Evolutionary conservation across 2,888 invertebrate genomes (phyloP), one percentile per base, ranked within the genome.

Genomic region (Diarsia rubi): DNA sequence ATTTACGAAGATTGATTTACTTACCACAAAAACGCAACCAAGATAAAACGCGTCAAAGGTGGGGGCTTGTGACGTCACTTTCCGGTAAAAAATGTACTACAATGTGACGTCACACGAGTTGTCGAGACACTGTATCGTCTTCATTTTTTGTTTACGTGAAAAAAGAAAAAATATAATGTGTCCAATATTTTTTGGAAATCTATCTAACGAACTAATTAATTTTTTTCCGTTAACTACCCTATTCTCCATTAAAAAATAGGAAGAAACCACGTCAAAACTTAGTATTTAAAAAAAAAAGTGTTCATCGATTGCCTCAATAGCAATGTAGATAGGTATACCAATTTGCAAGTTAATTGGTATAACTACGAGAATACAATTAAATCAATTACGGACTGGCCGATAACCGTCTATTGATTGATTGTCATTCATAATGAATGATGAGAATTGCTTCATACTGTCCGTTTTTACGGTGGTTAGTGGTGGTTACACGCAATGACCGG

Each of bases 331-430:
- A 44, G 8, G 5, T 27, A 76, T 37, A 64, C 68, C 77, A 78
- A 84, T 81, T 79, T 75, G 69, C 79, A 74, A 84, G 45, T 42
- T 85, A 88, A 88, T 86, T 87, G 77, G 37, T 71, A 60, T 81
- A 83, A 82, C 76, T 78, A 84, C 70, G 73, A 67, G 80, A 79
- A 72, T 67, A 79, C 75, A 85, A 85, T 88, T 84, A 74, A 79
- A 69, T 54, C 69, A 77, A 83, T 83, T 74, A 67, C n/a, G 2
- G 12, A 19, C n/a, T 54, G 37, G 2, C 54, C 76, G 65, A 79
- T 67, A 44, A 83, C 47, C 68, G 54, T 42, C 69, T 59, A 31
- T 69, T 62, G 65, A 66, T 69, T 76, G 72, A 73, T 82, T 70
- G 85, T 72, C 74, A 52, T 82, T 37, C 16, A 78, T 85, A 69